Base-by-base conservation (phyloP, 2,888 invertebrate species). In the Maniola hyperantus region DNA sequence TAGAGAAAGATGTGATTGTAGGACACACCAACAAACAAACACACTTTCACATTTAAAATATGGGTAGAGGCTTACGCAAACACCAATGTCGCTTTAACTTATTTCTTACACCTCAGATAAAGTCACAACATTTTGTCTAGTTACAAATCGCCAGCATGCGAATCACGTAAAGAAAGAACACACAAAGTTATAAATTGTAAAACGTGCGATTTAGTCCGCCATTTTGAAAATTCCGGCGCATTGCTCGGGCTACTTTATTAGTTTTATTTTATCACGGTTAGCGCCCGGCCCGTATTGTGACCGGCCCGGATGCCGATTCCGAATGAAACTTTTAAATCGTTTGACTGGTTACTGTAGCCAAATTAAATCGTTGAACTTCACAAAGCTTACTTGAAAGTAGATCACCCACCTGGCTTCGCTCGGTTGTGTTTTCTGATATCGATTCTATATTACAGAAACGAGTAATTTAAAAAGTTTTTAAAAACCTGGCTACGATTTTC, bases 161-260 rank as follows among this genome's bases (percentile, higher is more conserved):
- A 2, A 1, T 6, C 39, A 10, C 57, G 15, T 46, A 7, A 46
- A 10, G n/a, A 39, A 10, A 15, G 55, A 34, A 39, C 60, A 60
- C 50, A 50, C 34, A 46, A 48, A 26, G 57, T 46, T 46, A 48
- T 61, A 61, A 61, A 61, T 61, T 51, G 51, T n/a, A 50, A 61
- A 61, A 61, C 61, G 61, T 73, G 67, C 67, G 72, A 69, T 71
- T 72, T 70, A 66, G 70, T 70, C 61, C 50, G 39, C 61, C 61
- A 61, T 76, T 61, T 50, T 61, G 48, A 20, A 61, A 61, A 61
- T 61, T 61, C 61, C 50, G 39, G 61, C 50, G 20, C 61, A 50
- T 51, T n/a, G 50, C 50, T 36, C 36, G 50, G n/a, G 50, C 50
- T 13, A 61, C 50, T 61, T 51, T 51, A 61, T 51, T 61, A 61